These are phyloP conservation scores for Ornithoptera priamus DNA, from an alignment of 2,888 invertebrate genomes.

Conservation along the genomic window DNA sequence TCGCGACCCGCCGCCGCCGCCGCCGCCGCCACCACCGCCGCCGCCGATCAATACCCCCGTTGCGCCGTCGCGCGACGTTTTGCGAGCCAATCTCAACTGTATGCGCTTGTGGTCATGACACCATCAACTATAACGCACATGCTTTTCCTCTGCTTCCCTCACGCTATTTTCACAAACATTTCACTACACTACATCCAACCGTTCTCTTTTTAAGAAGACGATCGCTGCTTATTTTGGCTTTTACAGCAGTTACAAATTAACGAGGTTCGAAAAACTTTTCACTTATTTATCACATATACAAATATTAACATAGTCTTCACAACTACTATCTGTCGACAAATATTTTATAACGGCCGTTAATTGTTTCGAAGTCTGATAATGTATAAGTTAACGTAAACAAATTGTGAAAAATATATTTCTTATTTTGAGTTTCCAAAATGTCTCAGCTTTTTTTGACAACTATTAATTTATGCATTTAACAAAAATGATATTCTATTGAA, in stretches of 20 bases:
- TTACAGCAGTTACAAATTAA: background rate
- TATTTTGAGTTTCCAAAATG: background rate
- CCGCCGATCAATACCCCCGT: constrained; percentile 78
- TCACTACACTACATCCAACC: constrained; percentile 8
- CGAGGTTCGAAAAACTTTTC: background rate
- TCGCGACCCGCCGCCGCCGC: constrained; percentile 56
- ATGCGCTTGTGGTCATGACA: constrained; percentile 67
- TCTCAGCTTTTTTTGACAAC: background rate
- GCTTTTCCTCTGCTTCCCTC: constrained; percentile 63
- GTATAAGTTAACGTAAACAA: constrained; percentile 69
- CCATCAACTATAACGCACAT: constrained; percentile 77
- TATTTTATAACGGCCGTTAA: background rate
- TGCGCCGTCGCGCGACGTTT: constrained; percentile 75
- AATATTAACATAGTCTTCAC: background rate
- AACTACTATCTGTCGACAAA: background rate
- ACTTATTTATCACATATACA: background rate
- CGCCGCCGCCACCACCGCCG: constrained; percentile 49
- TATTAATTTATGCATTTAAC: background rate
- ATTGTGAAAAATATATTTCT: constrained; percentile 39
- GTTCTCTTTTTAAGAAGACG: background rate
- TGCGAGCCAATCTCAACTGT: constrained; percentile 69
- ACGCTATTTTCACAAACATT: constrained; percentile 29
- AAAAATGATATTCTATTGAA: background rate
- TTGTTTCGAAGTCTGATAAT: constrained; percentile 47
- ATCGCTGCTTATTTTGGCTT: background rate